phyloP scores from a whole-genome alignment of 2,113 vertebrate species.

The Pionites leucogaster region DNA sequence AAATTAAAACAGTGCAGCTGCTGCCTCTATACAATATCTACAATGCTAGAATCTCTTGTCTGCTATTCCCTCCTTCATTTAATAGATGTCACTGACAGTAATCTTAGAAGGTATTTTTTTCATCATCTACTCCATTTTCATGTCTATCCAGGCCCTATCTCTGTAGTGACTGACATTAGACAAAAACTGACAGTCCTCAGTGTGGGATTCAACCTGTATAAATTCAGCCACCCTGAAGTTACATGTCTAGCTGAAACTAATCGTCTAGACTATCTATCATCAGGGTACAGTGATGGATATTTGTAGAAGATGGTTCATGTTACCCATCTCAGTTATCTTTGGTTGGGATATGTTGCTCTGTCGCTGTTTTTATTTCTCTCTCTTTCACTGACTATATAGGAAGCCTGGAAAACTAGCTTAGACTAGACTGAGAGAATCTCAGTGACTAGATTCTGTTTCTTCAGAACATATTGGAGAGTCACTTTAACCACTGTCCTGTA shows the following conservation, averaged over 20 bases:
- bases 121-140: background rate
- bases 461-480: background rate
- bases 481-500: background rate
- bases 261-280: background rate
- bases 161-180: background rate
- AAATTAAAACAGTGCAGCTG: conserved; percentile 12
- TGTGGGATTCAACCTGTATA: background rate
- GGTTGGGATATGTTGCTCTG: background rate
- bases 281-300: background rate
- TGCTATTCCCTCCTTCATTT: background rate
- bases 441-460: background rate
- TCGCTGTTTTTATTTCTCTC: background rate
- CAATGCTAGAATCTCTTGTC: background rate
- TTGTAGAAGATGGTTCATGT: background rate
- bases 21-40: background rate
- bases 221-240: background rate
- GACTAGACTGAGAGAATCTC: background rate
- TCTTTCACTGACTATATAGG: background rate
- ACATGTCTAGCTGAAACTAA: background rate
- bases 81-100: conserved; percentile 28
- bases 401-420: background rate
- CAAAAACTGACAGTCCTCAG: background rate
- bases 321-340: background rate
- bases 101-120: conserved; percentile 36
- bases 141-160: background rate